These are phyloP conservation scores for Caenorhabditis remanei DNA, from an alignment of 1,140 invertebrate genomes.

Conservation along the genomic window DNA sequence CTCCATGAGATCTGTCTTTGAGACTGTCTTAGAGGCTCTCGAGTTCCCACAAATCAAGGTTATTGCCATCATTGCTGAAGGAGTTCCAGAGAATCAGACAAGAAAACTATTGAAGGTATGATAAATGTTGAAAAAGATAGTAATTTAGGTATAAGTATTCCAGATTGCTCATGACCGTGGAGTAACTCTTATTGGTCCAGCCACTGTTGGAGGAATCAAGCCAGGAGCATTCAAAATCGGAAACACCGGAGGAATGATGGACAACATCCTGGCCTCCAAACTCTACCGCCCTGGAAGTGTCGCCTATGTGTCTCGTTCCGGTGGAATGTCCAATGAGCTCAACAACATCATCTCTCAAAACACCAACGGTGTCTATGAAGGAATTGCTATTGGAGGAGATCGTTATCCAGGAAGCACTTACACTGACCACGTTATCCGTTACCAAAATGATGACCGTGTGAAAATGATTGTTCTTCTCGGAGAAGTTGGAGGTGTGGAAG, in stretches of 20 bases:
- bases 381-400: slow-evolving; percentile 99
- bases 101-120: slow-evolving; percentile 87
- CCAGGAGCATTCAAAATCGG: slow-evolving; percentile 99
- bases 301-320: slow-evolving; percentile 96
- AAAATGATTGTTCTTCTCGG: slow-evolving; percentile 96
- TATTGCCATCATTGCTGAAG: slow-evolving; percentile 98
- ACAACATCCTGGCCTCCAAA: slow-evolving; percentile 97
- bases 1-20: slow-evolving; percentile 95
- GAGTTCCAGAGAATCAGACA: slow-evolving; percentile 98
- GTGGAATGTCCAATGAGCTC: slow-evolving; percentile 99
- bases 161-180: slow-evolving; percentile 85
- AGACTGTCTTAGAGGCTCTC: slow-evolving; percentile 93
- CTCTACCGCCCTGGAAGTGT: slow-evolving; percentile 94
- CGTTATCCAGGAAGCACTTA: slow-evolving; percentile 97
- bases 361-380: slow-evolving; percentile 96
- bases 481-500: slow-evolving; percentile 98
- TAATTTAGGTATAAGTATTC: not conserved
- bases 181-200: slow-evolving; percentile 93
- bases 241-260: slow-evolving; percentile 99
- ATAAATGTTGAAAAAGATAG: no score
- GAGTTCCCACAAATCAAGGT: slow-evolving; percentile 92
- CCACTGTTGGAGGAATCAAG: slow-evolving; percentile 94
- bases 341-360: slow-evolving; percentile 98
- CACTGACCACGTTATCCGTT: slow-evolving; percentile 95
- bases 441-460: slow-evolving; percentile 84